A percentile compares a stretch with the other conserved stretches of the same genome.
phyloP scores from a whole-genome alignment of 2,888 invertebrate genomes.

The Mythimna albipuncta region DNA sequence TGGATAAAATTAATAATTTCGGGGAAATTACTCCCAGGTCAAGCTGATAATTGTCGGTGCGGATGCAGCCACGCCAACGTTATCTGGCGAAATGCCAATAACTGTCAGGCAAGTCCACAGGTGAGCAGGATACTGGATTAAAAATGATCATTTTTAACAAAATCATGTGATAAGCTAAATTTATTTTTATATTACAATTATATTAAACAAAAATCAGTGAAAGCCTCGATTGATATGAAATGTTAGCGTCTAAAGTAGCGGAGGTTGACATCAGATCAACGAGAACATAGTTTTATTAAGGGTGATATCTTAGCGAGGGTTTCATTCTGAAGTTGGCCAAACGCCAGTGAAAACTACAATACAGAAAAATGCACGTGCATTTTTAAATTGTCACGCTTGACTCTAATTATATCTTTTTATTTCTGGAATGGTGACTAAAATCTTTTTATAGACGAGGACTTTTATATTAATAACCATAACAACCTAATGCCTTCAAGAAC shows the following conservation, averaged over 20 bases:
- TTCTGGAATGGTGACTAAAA: not conserved
- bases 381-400: not conserved
- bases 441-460: not conserved
- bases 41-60: slow-evolving; percentile 25
- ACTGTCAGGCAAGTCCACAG: slow-evolving; percentile 23
- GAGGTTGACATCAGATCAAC: not conserved
- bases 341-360: not conserved
- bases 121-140: slow-evolving; percentile 7
- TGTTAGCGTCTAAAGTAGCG: not conserved
- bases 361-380: not conserved
- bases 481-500: not conserved
- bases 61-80: slow-evolving; percentile 1
- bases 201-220: not conserved
- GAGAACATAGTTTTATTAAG: not conserved
- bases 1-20: too few species aligned
- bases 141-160: too few species aligned
- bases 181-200: too few species aligned
- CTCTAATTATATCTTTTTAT: not conserved
- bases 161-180: too few species aligned
- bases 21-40: slow-evolving; percentile 22
- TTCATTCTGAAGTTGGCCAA: not conserved
- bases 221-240: slow-evolving; percentile 9
- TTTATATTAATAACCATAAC: not conserved
- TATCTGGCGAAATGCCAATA: slow-evolving; percentile 31
- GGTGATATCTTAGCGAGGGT: not conserved